Evolutionary conservation across 2,888 invertebrate genomes (phyloP), one percentile per base, ranked within the genome.

Genomic region (Cryptophagus acutangulus): DNA sequence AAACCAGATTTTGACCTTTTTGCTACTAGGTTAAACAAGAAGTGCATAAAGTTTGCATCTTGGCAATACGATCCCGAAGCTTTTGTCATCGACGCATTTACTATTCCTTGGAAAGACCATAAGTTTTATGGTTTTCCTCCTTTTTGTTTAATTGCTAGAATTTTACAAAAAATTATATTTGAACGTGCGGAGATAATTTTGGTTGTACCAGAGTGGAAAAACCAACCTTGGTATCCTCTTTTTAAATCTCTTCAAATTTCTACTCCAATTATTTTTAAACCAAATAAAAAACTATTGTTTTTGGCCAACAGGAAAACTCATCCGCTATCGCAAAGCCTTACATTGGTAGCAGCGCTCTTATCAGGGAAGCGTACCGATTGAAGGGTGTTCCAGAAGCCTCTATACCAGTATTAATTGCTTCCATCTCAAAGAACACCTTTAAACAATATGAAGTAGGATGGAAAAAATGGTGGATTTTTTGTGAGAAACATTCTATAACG

Each of bases 181-280:
- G 54, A 58, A 3, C 29, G 17, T 10, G 57, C 55, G 12, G n/a
- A 26, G 12, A 26, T 26, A 3, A 52, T 59, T 15, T 24, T 60
- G 6, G 52, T 58, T 2, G 55, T 59, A 9, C 57, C 51, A 12
- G 10, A 41, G n/a, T 61, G 50, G 57, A 44, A 44, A 24, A 40
- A 44, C 2, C 58, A 61, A 40, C 49, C 55, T 1, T 59, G 55
- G 57, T 59, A 45, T 33, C 55, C 56, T 2, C 6, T 58, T 2
- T 59, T 55, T 38, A 3, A 12, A 30, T 18, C 33, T 12, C 17
- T 38, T 9, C 10, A 10, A 31, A 3, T 31, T n/a, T 4, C 3
- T 5, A 13, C 10, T 16, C 18, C 33, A 5, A 18, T 24, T 24
- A 14, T 18, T 12, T 20, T 38, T 33, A 3, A 3, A 9, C n/a